A percentile compares a stretch with the other conserved stretches of the same genome.
Evolutionary conservation across 2,797 vertebrate species (phyloP).

Genomic region (Capromys pilorides): DNA sequence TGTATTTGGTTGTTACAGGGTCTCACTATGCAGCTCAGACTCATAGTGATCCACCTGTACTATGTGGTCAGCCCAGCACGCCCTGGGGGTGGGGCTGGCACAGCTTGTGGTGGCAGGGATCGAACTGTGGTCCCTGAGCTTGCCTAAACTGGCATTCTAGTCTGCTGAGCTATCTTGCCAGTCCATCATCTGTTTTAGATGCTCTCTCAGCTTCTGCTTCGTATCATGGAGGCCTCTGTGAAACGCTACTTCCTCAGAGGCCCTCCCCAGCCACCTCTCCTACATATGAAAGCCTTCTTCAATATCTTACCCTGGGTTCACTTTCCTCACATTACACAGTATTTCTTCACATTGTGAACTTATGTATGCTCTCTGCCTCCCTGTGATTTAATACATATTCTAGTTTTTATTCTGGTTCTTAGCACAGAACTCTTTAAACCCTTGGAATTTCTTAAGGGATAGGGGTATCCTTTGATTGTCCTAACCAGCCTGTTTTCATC

Average conservation of each 20-base stretch:
- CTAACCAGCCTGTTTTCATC: not conserved
- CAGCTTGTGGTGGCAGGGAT: too few species aligned
- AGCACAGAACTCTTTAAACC: not conserved
- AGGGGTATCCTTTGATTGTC: not conserved
- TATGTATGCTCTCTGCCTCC: not conserved
- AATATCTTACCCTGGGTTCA: not conserved
- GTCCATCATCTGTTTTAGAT: not conserved
- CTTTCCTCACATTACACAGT: not conserved
- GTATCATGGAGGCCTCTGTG: not conserved
- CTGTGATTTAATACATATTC: not conserved
- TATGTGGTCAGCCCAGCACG: too few species aligned
- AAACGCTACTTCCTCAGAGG: not conserved
- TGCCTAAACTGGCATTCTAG: too few species aligned
- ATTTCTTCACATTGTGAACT: not conserved
- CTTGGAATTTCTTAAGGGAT: not conserved
- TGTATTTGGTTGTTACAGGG: too few species aligned
- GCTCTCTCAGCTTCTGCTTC: not conserved
- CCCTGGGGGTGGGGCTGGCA: too few species aligned
- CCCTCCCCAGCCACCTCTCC: not conserved
- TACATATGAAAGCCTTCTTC: not conserved
- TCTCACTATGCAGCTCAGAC: too few species aligned
- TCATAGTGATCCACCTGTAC: too few species aligned
- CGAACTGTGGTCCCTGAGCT: too few species aligned
- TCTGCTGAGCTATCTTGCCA: too few species aligned
- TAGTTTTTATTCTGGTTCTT: not conserved